Evolutionary conservation across 1,140 invertebrate species (phyloP), one percentile per base, ranked within the genome.

Genomic region (Antheraea pernyi): DNA sequence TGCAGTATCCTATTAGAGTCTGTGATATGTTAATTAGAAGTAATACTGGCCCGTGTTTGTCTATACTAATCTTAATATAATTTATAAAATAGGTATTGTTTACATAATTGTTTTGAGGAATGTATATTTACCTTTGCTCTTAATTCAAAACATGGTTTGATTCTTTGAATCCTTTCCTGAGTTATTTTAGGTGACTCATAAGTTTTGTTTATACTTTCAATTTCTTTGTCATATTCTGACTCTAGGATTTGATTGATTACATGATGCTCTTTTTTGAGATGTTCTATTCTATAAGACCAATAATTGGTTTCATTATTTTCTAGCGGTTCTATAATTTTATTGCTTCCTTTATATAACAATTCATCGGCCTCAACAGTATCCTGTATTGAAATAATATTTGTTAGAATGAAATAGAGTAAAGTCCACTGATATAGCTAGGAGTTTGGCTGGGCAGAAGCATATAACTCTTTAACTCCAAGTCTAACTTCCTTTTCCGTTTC

Each of bases 231-330:
- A 74, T 87, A 91, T 80, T 91, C 86, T 0, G 77, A 36, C 76
- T 89, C 86, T 63, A 91, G 83, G 65, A 91, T 89, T 74, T 88
- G 83, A 73, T 88, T 88, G 16, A 91, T 89, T 36, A 77, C 37
- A 69, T 83, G 76, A 74, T 91, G 89, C 74, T 91, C 87, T 71
- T 86, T 85, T 72, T 82, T 89, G 3, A 91, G 67, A 69, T 69
- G 73, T 48, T 89, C 86, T 67, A 89, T 82, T 86, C 89, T 83
- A 30, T 82, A 73, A 46, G 78, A 65, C 89, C 89, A 90, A 67
- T 91, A 91, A 71, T 89, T 83, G 70, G 73, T 70, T 58, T 86
- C 83, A 53, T 60, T 60, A 39, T 82, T 76, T 70, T 82, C 81
- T 30, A 72, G 76, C 39, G 72, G 48, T 68, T 79, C 76, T 66